Percentiles rank a stretch among this genome's conserved stretches.
phyloP scores from a whole-genome alignment of 1,140 invertebrate species.

The Bombus picipes region DNA sequence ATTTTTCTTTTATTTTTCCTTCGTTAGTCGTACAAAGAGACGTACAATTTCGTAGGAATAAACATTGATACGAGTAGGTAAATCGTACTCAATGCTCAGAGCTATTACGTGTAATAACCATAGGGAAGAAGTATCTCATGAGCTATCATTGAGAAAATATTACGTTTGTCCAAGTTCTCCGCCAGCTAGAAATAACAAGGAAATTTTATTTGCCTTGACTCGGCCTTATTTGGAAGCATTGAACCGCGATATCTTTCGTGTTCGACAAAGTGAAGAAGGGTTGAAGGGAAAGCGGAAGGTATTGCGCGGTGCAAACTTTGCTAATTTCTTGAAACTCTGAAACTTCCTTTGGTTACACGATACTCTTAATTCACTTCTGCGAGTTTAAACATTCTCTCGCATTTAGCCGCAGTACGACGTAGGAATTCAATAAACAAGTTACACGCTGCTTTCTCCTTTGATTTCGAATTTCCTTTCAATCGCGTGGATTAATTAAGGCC shows the following conservation, averaged over 20 bases:
- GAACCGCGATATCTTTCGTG: conserved; percentile 38
- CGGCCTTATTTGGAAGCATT: conserved; percentile 57
- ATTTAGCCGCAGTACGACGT: conserved; percentile 65
- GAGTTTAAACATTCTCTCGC: conserved; percentile 68
- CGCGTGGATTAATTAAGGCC: conserved; percentile 44
- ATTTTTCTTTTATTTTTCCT: not conserved
- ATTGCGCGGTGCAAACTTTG: conserved; percentile 57
- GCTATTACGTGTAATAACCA: not conserved
- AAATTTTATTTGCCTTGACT: conserved; percentile 57
- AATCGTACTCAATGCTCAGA: not conserved
- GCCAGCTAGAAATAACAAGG: conserved; percentile 21
- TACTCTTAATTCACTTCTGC: conserved; percentile 70
- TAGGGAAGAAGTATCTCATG: not conserved
- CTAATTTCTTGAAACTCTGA: conserved; percentile 69
- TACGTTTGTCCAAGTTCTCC: conserved; percentile 14
- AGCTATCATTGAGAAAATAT: conserved; percentile 47
- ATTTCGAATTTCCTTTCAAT: conserved; percentile 59
- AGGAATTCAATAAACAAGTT: conserved; percentile 68
- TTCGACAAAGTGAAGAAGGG: conserved; percentile 24
- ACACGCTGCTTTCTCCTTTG: conserved; percentile 53
- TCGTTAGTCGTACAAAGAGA: not conserved
- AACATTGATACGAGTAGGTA: not conserved
- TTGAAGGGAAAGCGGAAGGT: not conserved
- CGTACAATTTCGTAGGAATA: too few relatives aligned
- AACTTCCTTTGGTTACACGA: conserved; percentile 68